These are phyloP conservation scores for Apodemia mormo DNA, from an alignment of 2,888 invertebrate genomes.

Conservation along the genomic window DNA sequence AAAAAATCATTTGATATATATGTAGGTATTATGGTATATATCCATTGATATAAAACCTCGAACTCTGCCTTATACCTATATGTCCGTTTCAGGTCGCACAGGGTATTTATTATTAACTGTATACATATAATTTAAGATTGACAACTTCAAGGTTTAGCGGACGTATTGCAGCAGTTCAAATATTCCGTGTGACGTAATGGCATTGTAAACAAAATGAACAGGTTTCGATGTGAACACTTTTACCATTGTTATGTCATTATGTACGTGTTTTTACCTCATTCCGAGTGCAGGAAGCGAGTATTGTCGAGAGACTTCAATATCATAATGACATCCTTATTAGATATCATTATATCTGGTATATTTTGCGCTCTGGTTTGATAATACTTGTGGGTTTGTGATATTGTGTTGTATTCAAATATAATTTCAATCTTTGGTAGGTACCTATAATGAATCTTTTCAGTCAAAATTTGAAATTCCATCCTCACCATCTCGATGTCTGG, in stretches of 20 bases:
- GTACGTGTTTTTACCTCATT: background rate
- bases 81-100: too few relatives aligned
- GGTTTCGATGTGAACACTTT: slow-evolving; percentile 19
- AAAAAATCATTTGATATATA: too few relatives aligned
- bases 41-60: too few relatives aligned
- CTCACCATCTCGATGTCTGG: too few relatives aligned
- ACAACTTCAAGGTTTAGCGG: background rate
- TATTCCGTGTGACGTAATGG: background rate
- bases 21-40: too few relatives aligned
- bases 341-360: background rate
- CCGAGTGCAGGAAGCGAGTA: background rate
- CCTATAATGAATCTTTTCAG: too few relatives aligned
- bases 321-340: slow-evolving; percentile 15
- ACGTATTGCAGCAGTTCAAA: background rate
- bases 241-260: slow-evolving; percentile 20
- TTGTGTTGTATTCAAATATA: too few relatives aligned
- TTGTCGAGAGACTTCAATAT: slow-evolving; percentile 8
- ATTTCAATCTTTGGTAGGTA: too few relatives aligned
- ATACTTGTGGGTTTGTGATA: background rate
- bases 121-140: background rate
- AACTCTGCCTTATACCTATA: too few relatives aligned
- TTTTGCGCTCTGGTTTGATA: background rate
- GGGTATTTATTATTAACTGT: too few relatives aligned
- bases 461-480: too few relatives aligned
- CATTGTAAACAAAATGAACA: slow-evolving; percentile 10